Conservation (phyloP, 2,113 vertebrate species). For the Ramphastos sulfuratus region DNA sequence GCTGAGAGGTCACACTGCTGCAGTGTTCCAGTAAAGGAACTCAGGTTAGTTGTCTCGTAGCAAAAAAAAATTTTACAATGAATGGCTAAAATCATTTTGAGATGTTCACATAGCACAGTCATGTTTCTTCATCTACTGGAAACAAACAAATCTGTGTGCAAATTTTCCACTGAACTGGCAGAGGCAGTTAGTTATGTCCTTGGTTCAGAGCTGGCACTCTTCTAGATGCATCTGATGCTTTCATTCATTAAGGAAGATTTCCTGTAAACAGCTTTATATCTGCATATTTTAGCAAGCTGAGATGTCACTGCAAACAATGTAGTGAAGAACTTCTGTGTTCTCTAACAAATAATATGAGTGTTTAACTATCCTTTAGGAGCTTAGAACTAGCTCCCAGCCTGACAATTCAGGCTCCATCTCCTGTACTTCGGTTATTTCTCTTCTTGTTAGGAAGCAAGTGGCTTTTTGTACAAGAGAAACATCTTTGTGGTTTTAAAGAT, state of each 20-base stretch:
- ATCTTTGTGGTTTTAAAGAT: not conserved
- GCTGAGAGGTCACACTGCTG: not conserved
- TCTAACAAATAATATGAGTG: not conserved
- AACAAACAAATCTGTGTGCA: not conserved
- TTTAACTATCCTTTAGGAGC: not conserved
- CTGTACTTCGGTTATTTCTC: not conserved
- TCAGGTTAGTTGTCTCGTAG: not conserved
- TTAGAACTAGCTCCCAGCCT: not conserved
- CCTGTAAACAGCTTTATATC: not conserved
- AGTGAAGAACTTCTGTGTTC: not conserved
- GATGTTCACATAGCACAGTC: not conserved
- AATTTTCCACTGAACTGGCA: not conserved
- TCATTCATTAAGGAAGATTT: slow-evolving; percentile 35
- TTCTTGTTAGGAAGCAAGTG: not conserved
- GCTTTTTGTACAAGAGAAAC: not conserved
- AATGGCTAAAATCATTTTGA: not conserved
- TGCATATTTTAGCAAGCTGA: slow-evolving; percentile 8
- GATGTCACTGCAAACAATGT: not conserved
- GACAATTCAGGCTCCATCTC: not conserved
- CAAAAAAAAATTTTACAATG: not conserved
- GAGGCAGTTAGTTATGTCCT: not conserved
- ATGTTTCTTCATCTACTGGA: not conserved
- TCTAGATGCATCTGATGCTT: slow-evolving; percentile 28
- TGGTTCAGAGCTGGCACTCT: not conserved
- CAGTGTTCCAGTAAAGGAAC: not conserved